Conservation (phyloP, 1,140 invertebrate genomes). For the Zaprionus nigranus region DNA sequence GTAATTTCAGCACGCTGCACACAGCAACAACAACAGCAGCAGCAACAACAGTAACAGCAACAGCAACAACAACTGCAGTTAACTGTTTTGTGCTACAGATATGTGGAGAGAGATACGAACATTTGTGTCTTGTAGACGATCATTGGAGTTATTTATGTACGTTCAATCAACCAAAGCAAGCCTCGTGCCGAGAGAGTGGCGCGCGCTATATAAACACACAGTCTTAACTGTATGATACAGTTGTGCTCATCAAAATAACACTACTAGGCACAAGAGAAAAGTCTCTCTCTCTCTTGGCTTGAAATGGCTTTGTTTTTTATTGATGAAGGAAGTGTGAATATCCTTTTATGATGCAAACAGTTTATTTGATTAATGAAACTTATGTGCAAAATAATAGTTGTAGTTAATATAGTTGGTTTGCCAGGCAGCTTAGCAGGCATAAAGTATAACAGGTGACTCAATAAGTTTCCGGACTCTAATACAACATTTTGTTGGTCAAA, state of each 20-base stretch:
- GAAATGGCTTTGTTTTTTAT: no score
- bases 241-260: background rate
- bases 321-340: no score
- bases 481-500: no score
- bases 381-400: no score
- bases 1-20: slow-evolving; percentile 69
- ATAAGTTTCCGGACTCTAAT: no score
- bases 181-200: background rate
- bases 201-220: background rate
- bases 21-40: slow-evolving; percentile 52
- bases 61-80: slow-evolving; percentile 44
- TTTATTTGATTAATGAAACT: no score
- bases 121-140: slow-evolving; percentile 31
- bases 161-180: slow-evolving; percentile 76
- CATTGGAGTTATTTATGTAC: slow-evolving; percentile 40
- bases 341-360: no score
- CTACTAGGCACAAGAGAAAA: background rate
- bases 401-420: no score
- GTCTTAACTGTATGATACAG: background rate
- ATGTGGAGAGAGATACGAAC: slow-evolving; percentile 37
- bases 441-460: no score
- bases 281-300: no score
- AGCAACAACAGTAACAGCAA: background rate
- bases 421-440: no score
- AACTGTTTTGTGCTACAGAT: slow-evolving; percentile 72